Percentiles rank a stretch among this genome's conserved stretches.
Evolutionary conservation across 2,888 invertebrate genomes (phyloP).

Genomic region (Ochropacha duplaris): DNA sequence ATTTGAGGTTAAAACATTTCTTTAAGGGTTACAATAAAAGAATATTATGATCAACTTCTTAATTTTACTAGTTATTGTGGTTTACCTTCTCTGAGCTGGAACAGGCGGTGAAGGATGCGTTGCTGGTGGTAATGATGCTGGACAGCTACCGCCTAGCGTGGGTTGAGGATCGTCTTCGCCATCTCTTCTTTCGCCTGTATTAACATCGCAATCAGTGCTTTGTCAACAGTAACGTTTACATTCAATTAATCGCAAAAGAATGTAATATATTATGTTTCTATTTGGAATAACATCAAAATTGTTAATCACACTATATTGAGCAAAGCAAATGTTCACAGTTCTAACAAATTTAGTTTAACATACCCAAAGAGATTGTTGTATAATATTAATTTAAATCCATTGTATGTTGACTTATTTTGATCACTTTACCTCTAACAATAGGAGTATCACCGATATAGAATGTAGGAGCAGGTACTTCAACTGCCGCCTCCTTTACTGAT

Average conservation of each 20-base stretch:
- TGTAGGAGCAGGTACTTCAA: constrained; percentile 71
- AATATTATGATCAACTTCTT: too few species aligned
- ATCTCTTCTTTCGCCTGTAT: constrained; percentile 62
- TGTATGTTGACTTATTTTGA: not conserved
- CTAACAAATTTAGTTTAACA: too few species aligned
- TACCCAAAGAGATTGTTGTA: too few species aligned
- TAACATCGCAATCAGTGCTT: not conserved
- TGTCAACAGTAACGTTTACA: too few species aligned
- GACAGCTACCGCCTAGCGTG: constrained; percentile 69
- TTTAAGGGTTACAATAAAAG: too few species aligned
- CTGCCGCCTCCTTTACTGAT: constrained; percentile 65
- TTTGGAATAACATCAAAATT: too few species aligned
- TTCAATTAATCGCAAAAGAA: too few species aligned
- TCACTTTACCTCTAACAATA: constrained; percentile 66
- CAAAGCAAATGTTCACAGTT: too few species aligned
- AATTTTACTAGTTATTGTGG: not conserved
- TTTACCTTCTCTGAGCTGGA: constrained; percentile 79
- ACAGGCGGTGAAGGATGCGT: constrained; percentile 69
- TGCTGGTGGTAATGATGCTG: constrained; percentile 69
- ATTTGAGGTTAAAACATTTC: not conserved
- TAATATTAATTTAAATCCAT: not conserved
- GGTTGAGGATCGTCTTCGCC: constrained; percentile 60
- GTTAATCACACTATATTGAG: too few species aligned
- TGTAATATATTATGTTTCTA: too few species aligned
- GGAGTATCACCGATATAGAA: constrained; percentile 81